Percentiles rank a stretch among this genome's conserved stretches.
These are phyloP conservation scores for Abrostola triplasia DNA, from an alignment of 2,888 invertebrate genomes.

Conservation along the genomic window DNA sequence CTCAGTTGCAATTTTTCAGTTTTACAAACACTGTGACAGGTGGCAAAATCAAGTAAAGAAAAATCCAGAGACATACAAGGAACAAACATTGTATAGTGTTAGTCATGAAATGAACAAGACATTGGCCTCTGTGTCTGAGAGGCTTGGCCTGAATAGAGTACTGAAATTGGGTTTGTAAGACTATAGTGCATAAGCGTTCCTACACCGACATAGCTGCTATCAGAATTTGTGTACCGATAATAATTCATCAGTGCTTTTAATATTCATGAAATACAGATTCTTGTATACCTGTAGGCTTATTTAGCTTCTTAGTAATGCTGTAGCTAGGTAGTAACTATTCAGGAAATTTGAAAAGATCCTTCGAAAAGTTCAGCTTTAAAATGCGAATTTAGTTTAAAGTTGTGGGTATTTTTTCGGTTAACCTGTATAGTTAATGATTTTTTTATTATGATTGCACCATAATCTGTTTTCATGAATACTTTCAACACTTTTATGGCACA, in stretches of 20 bases:
- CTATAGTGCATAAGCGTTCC: constrained; percentile 38
- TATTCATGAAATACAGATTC: too few relatives aligned
- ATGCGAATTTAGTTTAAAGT: too few relatives aligned
- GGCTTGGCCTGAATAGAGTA: constrained; percentile 87
- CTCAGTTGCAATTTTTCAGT: constrained; percentile 88
- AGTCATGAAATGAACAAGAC: constrained; percentile 88
- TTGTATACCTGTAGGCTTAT: too few relatives aligned
- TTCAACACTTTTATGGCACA: too few relatives aligned
- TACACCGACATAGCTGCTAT: neutral
- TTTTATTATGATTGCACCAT: too few relatives aligned
- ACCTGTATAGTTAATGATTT: too few relatives aligned
- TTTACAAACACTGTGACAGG: constrained; percentile 92
- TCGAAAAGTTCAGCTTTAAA: too few relatives aligned
- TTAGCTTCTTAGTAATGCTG: too few relatives aligned
- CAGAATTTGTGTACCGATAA: neutral
- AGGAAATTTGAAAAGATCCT: too few relatives aligned
- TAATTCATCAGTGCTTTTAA: neutral
- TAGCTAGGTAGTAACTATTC: too few relatives aligned
- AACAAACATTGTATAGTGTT: constrained; percentile 86
- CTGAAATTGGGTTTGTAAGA: constrained; percentile 85
- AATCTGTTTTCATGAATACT: too few relatives aligned
- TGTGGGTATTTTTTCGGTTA: too few relatives aligned
- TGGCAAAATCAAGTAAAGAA: constrained; percentile 92
- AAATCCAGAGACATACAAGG: constrained; percentile 89
- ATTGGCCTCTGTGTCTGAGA: constrained; percentile 88